These are phyloP conservation scores for Plumapathes pennacea DNA, from an alignment of 92 coral and sea anemone genomes.

Conservation along the genomic window DNA sequence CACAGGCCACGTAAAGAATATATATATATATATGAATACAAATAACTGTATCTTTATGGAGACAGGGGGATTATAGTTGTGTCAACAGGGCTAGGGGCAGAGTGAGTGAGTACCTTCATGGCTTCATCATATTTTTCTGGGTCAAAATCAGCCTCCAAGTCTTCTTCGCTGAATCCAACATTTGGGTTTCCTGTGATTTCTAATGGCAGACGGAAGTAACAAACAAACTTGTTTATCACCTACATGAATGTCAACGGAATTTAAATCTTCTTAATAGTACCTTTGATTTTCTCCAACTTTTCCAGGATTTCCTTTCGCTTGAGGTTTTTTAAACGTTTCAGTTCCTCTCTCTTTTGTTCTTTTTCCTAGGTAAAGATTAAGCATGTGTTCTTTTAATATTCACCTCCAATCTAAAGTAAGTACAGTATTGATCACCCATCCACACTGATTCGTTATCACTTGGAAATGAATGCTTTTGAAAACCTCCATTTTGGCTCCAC, in stretches of 20 bases:
- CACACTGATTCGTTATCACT: too few relatives aligned
- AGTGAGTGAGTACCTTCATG: constrained; percentile 98
- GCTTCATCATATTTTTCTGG: constrained; percentile 85
- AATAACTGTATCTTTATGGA: too few relatives aligned
- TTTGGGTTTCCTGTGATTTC: constrained; percentile 95
- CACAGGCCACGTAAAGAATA: not conserved
- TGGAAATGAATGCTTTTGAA: too few relatives aligned
- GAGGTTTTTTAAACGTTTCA: constrained; percentile 89
- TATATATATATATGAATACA: not conserved
- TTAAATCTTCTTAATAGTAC: constrained; percentile 13
- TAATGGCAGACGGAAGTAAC: constrained; percentile 3
- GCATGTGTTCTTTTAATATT: too few relatives aligned
- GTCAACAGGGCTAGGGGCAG: not conserved
- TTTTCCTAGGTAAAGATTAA: constrained; percentile 89
- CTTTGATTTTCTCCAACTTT: constrained; percentile 87
- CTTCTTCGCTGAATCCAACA: constrained; percentile 96
- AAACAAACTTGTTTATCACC: not conserved
- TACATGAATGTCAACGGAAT: not conserved
- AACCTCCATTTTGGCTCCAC: too few relatives aligned
- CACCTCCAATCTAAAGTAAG: too few relatives aligned
- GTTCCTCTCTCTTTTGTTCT: constrained; percentile 88
- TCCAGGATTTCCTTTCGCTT: constrained; percentile 94
- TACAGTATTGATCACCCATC: too few relatives aligned
- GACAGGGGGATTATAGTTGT: not conserved
- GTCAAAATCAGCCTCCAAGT: constrained; percentile 96